Conservation (phyloP, 2,113 vertebrate genomes). For the Brachyistius frenatus region DNA sequence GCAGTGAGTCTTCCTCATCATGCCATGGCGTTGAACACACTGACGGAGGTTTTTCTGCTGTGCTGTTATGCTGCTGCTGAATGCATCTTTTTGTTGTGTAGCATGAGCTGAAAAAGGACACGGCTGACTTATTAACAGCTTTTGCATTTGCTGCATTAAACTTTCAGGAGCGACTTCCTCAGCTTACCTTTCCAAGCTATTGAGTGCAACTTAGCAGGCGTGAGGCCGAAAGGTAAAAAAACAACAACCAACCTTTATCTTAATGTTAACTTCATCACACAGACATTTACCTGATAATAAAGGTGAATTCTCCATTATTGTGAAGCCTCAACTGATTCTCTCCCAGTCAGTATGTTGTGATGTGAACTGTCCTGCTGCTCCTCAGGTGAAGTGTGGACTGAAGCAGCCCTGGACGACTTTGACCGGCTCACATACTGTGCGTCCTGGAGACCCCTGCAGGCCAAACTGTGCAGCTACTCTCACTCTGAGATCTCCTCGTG, state of each 20-base stretch:
- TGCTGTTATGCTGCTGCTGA: background rate
- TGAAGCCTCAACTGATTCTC: no score
- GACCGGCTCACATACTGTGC: conserved; percentile 88
- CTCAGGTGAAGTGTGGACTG: conserved; percentile 86
- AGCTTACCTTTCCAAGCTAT: conserved; percentile 96
- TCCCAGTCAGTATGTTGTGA: background rate
- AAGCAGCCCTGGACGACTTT: conserved; percentile 88
- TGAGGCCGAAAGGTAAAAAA: conserved; percentile 86
- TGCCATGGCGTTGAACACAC: no score
- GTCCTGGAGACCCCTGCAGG: conserved; percentile 88
- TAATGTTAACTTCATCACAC: background rate
- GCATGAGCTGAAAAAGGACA: background rate
- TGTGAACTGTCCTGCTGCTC: background rate
- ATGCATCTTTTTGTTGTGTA: background rate
- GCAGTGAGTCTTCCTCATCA: no score
- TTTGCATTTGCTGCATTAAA: conserved; percentile 51
- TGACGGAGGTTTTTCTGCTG: background rate
- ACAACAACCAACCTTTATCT: background rate
- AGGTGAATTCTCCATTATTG: background rate
- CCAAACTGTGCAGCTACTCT: conserved; percentile 90
- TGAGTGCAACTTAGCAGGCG: conserved; percentile 90
- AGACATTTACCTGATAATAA: background rate
- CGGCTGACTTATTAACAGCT: conserved; percentile 43
- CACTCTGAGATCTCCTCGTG: conserved; percentile 83
- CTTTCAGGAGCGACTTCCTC: conserved; percentile 92